Evolutionary conservation across 1,140 invertebrate species (phyloP), one percentile per base, ranked within the genome.

Genomic region (Hylyphantes graminicola): DNA sequence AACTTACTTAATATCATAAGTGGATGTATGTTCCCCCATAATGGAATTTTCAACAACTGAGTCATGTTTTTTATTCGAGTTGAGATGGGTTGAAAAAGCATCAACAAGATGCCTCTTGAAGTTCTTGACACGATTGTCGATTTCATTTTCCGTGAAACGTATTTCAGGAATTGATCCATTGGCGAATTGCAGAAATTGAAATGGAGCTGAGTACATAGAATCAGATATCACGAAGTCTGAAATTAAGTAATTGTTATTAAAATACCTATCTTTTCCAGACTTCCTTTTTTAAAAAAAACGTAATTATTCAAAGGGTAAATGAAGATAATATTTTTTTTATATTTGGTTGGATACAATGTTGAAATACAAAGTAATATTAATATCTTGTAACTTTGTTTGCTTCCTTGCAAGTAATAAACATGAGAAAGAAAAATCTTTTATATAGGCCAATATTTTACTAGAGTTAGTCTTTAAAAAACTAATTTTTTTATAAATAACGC

Each of bases 91-190:
- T 10, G 86, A 68, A 63, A 87, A 87, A 7, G 76, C 78, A 64
- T 87, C 87, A 12, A 74, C 85, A 0, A 87, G 59, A 17, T 87
- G 87, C 21, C 85, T 61, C 53, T 87, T 87, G 70, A 87, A 86
- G 53, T 87, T 87, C n/a, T 76, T 82, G 0, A 86, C 77, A 11
- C 61, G 15, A 12, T 48, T 53, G 17, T 87, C 80, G 0, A 51
- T 63, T 78, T 87, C 86, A 13, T 76, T 81, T 15, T 85, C 75
- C n/a, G 75, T 51, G 17, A 87, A 86, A 8, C 81, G 70, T 35
- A 87, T 82, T 59, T 87, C 87, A 6, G 77, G 70, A n/a, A 87
- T 82, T 15, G 63, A 57, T 54, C 87, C 87, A 11, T 85, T 80
- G 5, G 81, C 64, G 19, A 85, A 21, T 68, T 87, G 87, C 0